These are phyloP conservation scores for Acromyrmex echinatior DNA, from an alignment of 1,140 invertebrate genomes.

Conservation along the genomic window DNA sequence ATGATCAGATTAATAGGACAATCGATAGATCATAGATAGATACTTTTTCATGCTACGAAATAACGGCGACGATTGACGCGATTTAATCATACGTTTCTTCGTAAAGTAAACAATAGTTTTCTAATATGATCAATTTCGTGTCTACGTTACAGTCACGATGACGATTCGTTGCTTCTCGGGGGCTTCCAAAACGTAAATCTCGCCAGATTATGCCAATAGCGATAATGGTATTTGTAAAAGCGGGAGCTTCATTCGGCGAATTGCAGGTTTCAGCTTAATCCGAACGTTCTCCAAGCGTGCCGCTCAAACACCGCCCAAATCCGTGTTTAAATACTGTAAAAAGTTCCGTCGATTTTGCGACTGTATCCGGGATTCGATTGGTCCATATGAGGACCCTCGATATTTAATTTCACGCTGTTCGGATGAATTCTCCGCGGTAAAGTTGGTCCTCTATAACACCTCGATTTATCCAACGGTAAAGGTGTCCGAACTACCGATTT, in stretches of 20 bases:
- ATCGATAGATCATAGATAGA: neutral
- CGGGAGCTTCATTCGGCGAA: constrained; percentile 69
- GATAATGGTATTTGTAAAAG: constrained; percentile 71
- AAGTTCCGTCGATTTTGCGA: constrained; percentile 86
- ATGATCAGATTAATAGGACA: constrained; percentile 44
- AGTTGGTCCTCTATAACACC: constrained; percentile 66
- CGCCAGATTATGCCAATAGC: constrained; percentile 60
- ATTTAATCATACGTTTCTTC: constrained; percentile 15
- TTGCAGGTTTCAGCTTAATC: constrained; percentile 65
- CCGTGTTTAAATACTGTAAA: constrained; percentile 82
- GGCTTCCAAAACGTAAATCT: constrained; percentile 41
- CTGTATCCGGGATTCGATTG: constrained; percentile 85
- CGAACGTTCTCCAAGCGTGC: constrained; percentile 41
- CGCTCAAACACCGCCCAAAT: constrained; percentile 64
- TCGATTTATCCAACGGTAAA: constrained; percentile 25
- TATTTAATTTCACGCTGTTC: constrained; percentile 84
- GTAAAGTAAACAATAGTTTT: neutral
- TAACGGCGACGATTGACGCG: constrained; percentile 8
- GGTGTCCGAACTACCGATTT: constrained; percentile 16
- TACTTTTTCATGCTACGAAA: neutral
- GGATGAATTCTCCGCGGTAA: constrained; percentile 82
- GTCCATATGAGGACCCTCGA: constrained; percentile 84
- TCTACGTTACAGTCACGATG: neutral
- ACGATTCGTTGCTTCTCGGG: constrained; percentile 8
- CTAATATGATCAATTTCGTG: constrained; percentile 6